Conservation (phyloP, 2,797 vertebrate species). For the Gastrophryne carolinensis region DNA sequence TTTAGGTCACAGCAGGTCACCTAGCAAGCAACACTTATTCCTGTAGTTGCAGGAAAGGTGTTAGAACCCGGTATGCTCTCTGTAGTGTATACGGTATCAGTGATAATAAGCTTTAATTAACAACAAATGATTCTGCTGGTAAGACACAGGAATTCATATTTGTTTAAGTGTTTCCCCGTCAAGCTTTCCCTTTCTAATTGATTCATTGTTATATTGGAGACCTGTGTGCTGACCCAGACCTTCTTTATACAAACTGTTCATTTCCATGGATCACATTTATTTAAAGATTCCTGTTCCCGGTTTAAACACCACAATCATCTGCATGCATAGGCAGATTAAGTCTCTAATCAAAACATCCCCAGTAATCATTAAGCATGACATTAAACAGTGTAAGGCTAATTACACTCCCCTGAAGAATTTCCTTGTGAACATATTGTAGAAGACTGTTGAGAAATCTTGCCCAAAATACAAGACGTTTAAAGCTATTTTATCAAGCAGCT, state of each 20-base stretch:
- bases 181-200: conserved; percentile 59
- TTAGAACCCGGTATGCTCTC: too few relatives aligned
- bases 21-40: too few relatives aligned
- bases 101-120: too few relatives aligned
- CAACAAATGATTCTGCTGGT: neutral
- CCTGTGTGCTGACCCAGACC: conserved; percentile 61
- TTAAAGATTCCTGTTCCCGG: conserved; percentile 56
- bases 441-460: conserved; percentile 63
- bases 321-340: conserved; percentile 71
- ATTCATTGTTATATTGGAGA: conserved; percentile 57
- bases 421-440: conserved; percentile 65
- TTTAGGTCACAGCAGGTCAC: too few relatives aligned
- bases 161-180: conserved; percentile 54
- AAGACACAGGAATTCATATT: neutral
- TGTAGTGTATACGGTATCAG: too few relatives aligned
- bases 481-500: conserved; percentile 58
- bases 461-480: conserved; percentile 60
- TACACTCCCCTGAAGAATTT: conserved; percentile 68
- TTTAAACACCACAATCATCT: conserved; percentile 70
- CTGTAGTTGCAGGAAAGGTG: too few relatives aligned
- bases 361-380: conserved; percentile 74
- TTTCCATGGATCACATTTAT: conserved; percentile 63
- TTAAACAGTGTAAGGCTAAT: conserved; percentile 72
- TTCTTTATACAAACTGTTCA: conserved; percentile 62
- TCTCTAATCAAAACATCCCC: conserved; percentile 74